Conservation (phyloP, 1,140 invertebrate species). For the Condylostylus longicornis region DNA sequence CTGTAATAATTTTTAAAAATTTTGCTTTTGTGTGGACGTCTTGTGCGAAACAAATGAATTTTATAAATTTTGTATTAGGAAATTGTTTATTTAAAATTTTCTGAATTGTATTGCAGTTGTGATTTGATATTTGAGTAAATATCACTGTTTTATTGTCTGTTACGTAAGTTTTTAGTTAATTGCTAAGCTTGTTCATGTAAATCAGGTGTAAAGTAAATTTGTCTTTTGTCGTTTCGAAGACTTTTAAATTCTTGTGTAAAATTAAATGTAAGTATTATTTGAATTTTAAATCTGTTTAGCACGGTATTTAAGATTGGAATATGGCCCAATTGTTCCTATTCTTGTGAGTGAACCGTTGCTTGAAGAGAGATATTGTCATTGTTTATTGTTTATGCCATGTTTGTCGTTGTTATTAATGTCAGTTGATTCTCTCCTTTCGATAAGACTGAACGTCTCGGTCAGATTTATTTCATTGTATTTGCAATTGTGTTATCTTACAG, state of each 20-base stretch:
- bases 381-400: too few relatives aligned
- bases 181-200: not conserved
- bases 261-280: too few relatives aligned
- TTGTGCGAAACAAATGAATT: not conserved
- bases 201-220: too few relatives aligned
- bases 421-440: too few relatives aligned
- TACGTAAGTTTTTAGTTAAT: conserved; percentile 5
- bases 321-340: conserved; percentile 5
- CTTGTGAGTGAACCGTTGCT: conserved; percentile 4
- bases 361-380: conserved; percentile 5
- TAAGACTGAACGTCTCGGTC: too few relatives aligned
- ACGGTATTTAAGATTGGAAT: conserved; percentile 6
- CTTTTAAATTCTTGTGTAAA: too few relatives aligned
- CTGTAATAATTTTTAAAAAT: conserved; percentile 3
- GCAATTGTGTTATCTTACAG: conserved; percentile 8
- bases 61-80: conserved; percentile 3
- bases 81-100: conserved; percentile 8
- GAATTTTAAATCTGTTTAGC: conserved; percentile 7
- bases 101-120: conserved; percentile 6
- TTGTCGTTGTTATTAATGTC: conserved; percentile 1
- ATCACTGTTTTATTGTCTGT: conserved; percentile 6
- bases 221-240: too few relatives aligned
- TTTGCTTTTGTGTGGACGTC: not conserved
- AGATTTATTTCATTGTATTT: conserved; percentile 2
- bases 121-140: conserved; percentile 6